Base-by-base conservation (phyloP, 92 coral and sea anemone genomes). In the Porites divaricata region DNA sequence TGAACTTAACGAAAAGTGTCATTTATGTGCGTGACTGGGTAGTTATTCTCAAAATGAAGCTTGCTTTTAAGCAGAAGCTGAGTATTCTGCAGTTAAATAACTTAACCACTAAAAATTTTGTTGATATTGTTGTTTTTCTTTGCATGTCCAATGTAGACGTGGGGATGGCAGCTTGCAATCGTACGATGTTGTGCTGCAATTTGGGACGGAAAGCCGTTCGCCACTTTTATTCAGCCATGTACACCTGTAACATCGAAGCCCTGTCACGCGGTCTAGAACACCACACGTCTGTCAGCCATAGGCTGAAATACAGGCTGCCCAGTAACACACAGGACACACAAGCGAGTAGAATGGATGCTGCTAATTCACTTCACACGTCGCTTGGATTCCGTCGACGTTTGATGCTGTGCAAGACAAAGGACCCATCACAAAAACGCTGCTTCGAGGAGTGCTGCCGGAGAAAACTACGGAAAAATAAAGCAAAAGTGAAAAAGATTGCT, bases 181-280 rank as follows among this genome's bases (percentile, higher is more conserved):
- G 80, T 8, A 59, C 54, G 6, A 26, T 58, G 12, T 66, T 83
- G 17, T 91, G 94, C 86, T 91, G 94, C 68, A 83, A 76, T 51
- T 82, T 88, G 62, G 94, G 94, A 26, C 77, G 92, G 14, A 91
- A 88, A 63, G 94, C 94, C 13, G 94, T 90, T 22, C 91, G 94
- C 19, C 89, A 75, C 23, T 67, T 83, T 5, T 74, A 88, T 28
- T 62, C 91, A 2, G 83, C 88, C 11, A 59, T 90, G 16, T 83
- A 87, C 74, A 91, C 94, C 23, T 91, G 94, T 64, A 66, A 86
- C 35, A 87, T 83, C 73, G 94, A 88, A 50, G 94, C 94, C 23
- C 61, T 91, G 67, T 54, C 74, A 3, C 89, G 81, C 23, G 92
- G 94, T n/a, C 11, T 91, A 26, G 86, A 91, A 61, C 84, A 91